phyloP scores from a whole-genome alignment of 2,888 invertebrate species.

The Megastigmus dorsalis region DNA sequence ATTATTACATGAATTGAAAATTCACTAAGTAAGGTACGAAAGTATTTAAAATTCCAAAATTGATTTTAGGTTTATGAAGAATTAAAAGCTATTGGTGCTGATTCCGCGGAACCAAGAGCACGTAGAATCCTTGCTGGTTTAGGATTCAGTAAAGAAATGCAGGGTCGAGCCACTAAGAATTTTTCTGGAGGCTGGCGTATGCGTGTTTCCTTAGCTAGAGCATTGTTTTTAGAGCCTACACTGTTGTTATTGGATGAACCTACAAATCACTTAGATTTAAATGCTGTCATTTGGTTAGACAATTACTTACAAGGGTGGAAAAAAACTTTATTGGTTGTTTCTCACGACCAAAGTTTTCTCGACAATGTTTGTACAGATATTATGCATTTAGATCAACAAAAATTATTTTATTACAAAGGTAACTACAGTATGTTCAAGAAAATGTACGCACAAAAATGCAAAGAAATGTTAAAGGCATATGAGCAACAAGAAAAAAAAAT shows the following conservation, averaged over 20 bases:
- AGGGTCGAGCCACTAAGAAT: constrained; percentile 91
- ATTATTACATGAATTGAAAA: constrained; percentile 14
- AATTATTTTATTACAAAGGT: constrained; percentile 97
- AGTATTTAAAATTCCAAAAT: too few species aligned
- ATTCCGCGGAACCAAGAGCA: constrained; percentile 97
- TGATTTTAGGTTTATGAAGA: constrained; percentile 88
- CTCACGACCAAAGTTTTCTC: constrained; percentile 99
- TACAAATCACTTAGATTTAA: constrained; percentile 98
- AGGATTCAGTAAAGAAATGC: constrained; percentile 93
- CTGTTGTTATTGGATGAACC: constrained; percentile 98
- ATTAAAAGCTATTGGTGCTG: constrained; percentile 96
- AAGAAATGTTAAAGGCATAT: constrained; percentile 96
- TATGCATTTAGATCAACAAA: constrained; percentile 95
- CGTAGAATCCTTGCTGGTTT: constrained; percentile 97
- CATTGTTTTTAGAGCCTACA: constrained; percentile 97
- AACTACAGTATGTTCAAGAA: constrained; percentile 99
- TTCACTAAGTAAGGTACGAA: too few species aligned
- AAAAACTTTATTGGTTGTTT: constrained; percentile 97
- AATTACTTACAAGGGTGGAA: constrained; percentile 99
- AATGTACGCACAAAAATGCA: constrained; percentile 96
- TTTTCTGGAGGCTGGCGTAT: constrained; percentile 98
- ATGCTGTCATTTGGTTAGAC: constrained; percentile 99
- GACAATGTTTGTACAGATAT: constrained; percentile 99
- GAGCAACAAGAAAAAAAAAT: constrained; percentile 98
- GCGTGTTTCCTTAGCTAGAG: constrained; percentile 97